Base-by-base conservation (phyloP, 2,797 vertebrate species). In the Urosaurus nigricauda region DNA sequence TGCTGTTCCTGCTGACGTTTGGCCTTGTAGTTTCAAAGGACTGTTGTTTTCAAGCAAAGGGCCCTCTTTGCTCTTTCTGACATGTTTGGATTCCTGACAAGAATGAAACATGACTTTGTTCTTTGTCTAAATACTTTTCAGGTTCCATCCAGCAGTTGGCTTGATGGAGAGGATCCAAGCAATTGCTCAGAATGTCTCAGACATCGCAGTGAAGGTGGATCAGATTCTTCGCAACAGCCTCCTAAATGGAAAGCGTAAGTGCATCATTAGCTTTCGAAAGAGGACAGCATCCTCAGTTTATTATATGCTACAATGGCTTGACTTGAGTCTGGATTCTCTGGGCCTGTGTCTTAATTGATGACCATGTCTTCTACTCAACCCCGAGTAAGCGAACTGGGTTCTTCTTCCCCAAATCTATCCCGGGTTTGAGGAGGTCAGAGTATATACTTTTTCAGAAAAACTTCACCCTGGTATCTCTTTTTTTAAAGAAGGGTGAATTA, bases 131-230 rank as follows among this genome's bases (percentile, higher is more conserved):
- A 58, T 86, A 53, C 21, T 4, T 43, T 77, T 84, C 79, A 99
- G 99, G 96, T 97, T 98, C 92, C 98, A 98, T 92, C 88, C 96
- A 2, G 98, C 98, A 51, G 96, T 97, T 0, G 96, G 98, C 85
- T 93, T 99, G 94, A 98, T 99, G 97, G 99, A 99, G 95, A 98
- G 96, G 94, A 99, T 99, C 96, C 98, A 99, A 96, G 98, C 98
- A 86, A 99, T 99, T n/a, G 98, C 99, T 87, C 99, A 99, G 95
- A 99, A 99, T 0, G 98, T 99, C 84, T 99, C 98, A 0, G 98
- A 99, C 96, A 99, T 99, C 6, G 98, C 98, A 0, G 94, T 96
- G 90, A 98, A 98, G 91, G 98, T 99, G 94, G 99, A 99, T 95
- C 98, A 99, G 96, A 98, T 99, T 89, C 97, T 99, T 71, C 98